These are phyloP conservation scores for Cardinalis cardinalis DNA, from an alignment of 2,113 vertebrate species.

Conservation along the genomic window DNA sequence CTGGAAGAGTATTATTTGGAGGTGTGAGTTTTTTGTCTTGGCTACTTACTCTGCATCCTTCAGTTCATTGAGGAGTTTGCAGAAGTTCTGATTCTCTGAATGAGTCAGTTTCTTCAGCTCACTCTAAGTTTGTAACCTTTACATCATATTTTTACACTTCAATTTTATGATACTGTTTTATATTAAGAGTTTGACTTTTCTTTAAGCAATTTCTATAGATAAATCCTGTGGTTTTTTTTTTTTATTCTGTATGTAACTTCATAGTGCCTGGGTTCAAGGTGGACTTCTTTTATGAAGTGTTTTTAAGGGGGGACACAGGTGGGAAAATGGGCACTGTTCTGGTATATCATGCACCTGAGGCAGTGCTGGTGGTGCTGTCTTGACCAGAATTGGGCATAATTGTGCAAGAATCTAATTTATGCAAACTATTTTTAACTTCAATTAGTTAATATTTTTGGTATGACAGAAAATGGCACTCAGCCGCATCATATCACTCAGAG, in stretches of 20 bases:
- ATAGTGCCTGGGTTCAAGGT: not conserved
- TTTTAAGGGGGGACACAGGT: not conserved
- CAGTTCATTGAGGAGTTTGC: not conserved
- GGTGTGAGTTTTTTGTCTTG: not conserved
- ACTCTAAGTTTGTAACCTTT: not conserved
- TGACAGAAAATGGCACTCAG: constrained; percentile 54
- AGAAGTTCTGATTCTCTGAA: not conserved
- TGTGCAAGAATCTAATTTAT: not conserved
- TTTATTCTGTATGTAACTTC: not conserved
- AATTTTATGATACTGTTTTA: not conserved
- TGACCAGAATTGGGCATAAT: constrained; percentile 24
- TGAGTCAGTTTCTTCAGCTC: not conserved
- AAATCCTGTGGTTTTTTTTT: not conserved
- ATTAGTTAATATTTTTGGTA: constrained; percentile 70
- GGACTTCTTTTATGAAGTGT: not conserved
- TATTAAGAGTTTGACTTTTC: not conserved
- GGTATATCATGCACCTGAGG: not conserved
- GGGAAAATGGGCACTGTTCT: not conserved
- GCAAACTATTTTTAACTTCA: constrained; percentile 1
- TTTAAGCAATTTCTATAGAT: not conserved
- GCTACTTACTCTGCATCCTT: not conserved
- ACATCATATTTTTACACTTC: not conserved
- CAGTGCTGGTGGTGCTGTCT: not conserved
- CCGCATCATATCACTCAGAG: constrained; percentile 64
- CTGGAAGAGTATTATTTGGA: not conserved